A percentile compares a stretch with the other conserved stretches of the same genome.
These are phyloP conservation scores for Alethe diademata DNA, from an alignment of 2,113 vertebrate species.

Conservation along the genomic window DNA sequence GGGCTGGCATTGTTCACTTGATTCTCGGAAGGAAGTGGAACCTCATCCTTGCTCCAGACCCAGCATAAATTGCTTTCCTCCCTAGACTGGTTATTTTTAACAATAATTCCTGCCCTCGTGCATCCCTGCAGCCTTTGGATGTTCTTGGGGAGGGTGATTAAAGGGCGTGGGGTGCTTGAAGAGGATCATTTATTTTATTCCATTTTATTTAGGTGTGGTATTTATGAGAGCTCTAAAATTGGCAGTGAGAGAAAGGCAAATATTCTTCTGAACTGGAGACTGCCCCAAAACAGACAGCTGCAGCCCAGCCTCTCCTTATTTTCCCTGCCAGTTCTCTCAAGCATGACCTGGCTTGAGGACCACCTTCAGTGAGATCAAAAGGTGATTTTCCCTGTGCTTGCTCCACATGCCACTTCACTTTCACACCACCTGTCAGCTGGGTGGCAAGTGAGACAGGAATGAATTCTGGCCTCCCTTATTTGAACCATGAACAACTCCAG, in stretches of 20 bases:
- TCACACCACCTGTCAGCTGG: neutral
- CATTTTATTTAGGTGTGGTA: slow-evolving; percentile 63
- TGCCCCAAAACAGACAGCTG: slow-evolving; percentile 39
- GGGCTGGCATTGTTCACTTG: neutral
- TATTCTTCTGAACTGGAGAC: slow-evolving; percentile 33
- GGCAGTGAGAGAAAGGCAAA: slow-evolving; percentile 19
- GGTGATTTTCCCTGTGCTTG: slow-evolving; percentile 29
- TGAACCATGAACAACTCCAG: neutral
- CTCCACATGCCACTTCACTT: neutral
- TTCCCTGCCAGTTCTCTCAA: slow-evolving; percentile 38
- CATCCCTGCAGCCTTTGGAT: neutral
- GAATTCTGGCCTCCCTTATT: neutral
- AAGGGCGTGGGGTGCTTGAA: neutral
- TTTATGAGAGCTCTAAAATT: slow-evolving; percentile 43
- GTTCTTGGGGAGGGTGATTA: neutral
- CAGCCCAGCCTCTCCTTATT: slow-evolving; percentile 34
- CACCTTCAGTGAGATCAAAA: slow-evolving; percentile 57
- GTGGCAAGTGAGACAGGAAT: neutral
- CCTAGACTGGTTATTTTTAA: neutral
- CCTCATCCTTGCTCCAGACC: neutral
- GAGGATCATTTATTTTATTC: slow-evolving; percentile 44
- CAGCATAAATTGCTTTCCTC: neutral
- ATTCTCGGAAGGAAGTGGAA: neutral
- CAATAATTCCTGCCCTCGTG: neutral
- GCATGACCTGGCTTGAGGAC: slow-evolving; percentile 58